Evolutionary conservation across 2,797 vertebrate species (phyloP).

Genomic region (Platalea minor): DNA sequence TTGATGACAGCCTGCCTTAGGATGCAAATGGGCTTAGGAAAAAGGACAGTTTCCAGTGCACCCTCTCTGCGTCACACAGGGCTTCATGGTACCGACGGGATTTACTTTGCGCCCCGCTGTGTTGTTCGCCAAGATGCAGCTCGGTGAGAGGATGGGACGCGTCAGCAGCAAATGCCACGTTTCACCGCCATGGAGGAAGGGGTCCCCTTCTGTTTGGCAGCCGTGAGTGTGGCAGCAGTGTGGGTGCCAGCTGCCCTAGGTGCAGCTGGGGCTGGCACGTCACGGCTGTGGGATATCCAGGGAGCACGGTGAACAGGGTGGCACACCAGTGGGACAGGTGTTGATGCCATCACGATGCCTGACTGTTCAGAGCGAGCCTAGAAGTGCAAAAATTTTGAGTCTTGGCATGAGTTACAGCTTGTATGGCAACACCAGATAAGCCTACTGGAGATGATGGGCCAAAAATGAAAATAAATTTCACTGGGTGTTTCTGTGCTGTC

Average conservation of each 20-base stretch:
- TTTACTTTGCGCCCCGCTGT: background rate
- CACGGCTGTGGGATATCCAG: background rate
- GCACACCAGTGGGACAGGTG: background rate
- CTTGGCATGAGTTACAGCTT: conserved; percentile 1
- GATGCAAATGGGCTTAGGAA: background rate
- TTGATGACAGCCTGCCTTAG: conserved; percentile 7
- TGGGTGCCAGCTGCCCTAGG: background rate
- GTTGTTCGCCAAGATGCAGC: background rate
- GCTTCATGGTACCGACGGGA: background rate
- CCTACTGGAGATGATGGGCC: background rate
- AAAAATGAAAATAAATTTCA: conserved; percentile 33
- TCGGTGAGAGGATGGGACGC: background rate
- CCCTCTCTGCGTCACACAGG: background rate
- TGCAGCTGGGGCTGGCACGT: background rate
- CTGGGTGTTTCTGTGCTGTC: conserved; percentile 32
- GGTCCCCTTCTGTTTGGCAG: background rate
- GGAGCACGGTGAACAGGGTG: background rate
- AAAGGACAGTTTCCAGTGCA: background rate
- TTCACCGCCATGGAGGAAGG: rapidly evolving
- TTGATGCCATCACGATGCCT: background rate
- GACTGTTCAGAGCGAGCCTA: background rate
- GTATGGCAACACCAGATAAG: background rate
- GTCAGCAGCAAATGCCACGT: background rate
- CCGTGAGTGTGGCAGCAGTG: background rate
- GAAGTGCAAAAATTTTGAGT: background rate